Base-by-base conservation (phyloP, 1,140 invertebrate species). In the Brachionus calyciflorus region DNA sequence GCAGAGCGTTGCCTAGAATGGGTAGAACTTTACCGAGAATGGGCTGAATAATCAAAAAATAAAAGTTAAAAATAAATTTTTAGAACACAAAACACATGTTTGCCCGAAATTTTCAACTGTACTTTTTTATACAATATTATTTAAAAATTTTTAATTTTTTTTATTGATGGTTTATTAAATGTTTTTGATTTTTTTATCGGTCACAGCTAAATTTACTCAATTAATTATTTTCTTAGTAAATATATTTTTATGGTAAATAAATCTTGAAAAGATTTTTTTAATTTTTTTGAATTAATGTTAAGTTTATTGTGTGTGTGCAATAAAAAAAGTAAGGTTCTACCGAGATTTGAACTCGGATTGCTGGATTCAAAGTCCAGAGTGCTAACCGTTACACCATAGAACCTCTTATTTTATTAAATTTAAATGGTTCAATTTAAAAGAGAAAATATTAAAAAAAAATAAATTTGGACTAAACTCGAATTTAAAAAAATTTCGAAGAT, bases 311-410 rank as follows among this genome's bases (percentile, higher is more conserved):
- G n/a, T n/a, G n/a, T n/a, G n/a, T n/a, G 26, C 9, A 0, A n/a
- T 37, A 21, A 60, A 60, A 60, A 40, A 21, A 17, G 33, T 40
- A 60, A 60, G 55, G 55, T 60, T 60, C 55, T 60, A 60, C 55
- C 55, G 55, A 60, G 33, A 37, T 37, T 37, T 37, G 33, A 37
- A 37, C 33, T 37, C 33, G 33, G 33, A 37, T 37, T 37, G 33
- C 33, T 37, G 33, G 33, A 37, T 37, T 37, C 33, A 37, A 37
- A 37, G 33, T 37, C 33, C 33, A 60, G 55, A 60, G 55, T 60
- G 55, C 55, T 60, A 60, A 60, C 55, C 55, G 55, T 60, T 60
- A 60, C 55, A 60, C 55, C 55, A 60, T 60, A 60, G 55, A 60
- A 60, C 55, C 55, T 17, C 17, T n/a, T 60, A n/a, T n/a, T n/a